These are phyloP conservation scores for Deroptyus accipitrinus DNA, from an alignment of 2,113 vertebrate genomes.

Conservation along the genomic window DNA sequence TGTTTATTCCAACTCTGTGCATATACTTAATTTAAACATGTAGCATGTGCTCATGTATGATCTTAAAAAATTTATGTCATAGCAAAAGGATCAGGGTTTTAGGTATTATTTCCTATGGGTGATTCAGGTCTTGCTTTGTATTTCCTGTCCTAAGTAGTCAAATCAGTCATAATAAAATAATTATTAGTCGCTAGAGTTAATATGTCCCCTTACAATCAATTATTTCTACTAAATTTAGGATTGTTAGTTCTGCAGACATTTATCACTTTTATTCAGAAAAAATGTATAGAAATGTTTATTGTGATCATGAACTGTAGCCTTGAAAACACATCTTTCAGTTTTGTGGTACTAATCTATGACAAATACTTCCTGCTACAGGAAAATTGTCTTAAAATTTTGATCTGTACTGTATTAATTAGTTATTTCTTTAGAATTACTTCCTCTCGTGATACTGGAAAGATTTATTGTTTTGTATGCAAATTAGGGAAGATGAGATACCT, in stretches of 20 bases:
- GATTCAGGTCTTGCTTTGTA: not conserved
- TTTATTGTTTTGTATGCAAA: not conserved
- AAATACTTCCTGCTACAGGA: not conserved
- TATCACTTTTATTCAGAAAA: not conserved
- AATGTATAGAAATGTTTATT: not conserved
- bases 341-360: not conserved
- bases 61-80: not conserved
- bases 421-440: not conserved
- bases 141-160: not conserved
- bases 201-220: not conserved
- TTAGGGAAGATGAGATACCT: not conserved
- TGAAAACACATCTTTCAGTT: not conserved
- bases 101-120: not conserved
- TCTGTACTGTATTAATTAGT: not conserved
- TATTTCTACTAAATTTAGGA: not conserved
- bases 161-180: not conserved
- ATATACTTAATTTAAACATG: not conserved
- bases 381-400: not conserved
- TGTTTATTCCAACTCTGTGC: accelerated
- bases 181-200: not conserved
- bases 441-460: not conserved
- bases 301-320: not conserved
- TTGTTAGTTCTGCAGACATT: not conserved
- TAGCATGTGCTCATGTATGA: not conserved
- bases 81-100: not conserved